Base-by-base conservation (phyloP, 2,797 vertebrate genomes). In the Sebastes paucispinis region DNA sequence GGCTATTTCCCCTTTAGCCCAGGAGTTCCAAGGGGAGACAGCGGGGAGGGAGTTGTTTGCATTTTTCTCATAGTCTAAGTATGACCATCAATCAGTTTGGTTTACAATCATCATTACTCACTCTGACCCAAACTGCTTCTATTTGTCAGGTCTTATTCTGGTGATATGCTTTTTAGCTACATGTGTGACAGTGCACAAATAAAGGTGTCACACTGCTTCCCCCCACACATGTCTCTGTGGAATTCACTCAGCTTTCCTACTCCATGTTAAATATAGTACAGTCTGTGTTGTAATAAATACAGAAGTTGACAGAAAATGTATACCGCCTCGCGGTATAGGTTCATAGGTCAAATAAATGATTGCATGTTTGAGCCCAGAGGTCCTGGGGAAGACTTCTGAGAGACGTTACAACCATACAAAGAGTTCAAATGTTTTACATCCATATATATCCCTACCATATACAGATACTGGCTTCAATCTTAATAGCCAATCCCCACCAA, bases 1-100 rank as follows among this genome's bases (percentile, higher is more conserved):
- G 50, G 43, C 32, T 27, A 16, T 66, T 60, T 16, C 9, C 55
- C 22, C 13, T 63, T 43, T 47, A 13, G 32, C 43, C 24, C 60
- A 18, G 32, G 50, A 39, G 8, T 43, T 43, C 39, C 39, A 43
- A 43, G 14, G 4, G 11, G 63, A 63, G 18, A 59, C 18, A 32
- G 50, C 31, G 47, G 0, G 6, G 16, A 22, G 47, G 63, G 54
- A 57, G 47, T 22, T 47, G 39, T 62, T 52, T 79, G 36, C 34
- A 77, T 80, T 74, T 83, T 76, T 39, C 79, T 85, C 82, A 80
- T 29, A 69, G 71, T 82, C 71, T 32, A 80, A 73, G 67, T 69
- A 52, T 75, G 81, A 62, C 59, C 67, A 63, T 75, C 47, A 39
- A 43, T 87, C 79, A 82, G 31, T 27, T 6, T 14, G 34, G 71